phyloP scores from a whole-genome alignment of 1,140 invertebrate genomes.

The Copidosoma floridanum region DNA sequence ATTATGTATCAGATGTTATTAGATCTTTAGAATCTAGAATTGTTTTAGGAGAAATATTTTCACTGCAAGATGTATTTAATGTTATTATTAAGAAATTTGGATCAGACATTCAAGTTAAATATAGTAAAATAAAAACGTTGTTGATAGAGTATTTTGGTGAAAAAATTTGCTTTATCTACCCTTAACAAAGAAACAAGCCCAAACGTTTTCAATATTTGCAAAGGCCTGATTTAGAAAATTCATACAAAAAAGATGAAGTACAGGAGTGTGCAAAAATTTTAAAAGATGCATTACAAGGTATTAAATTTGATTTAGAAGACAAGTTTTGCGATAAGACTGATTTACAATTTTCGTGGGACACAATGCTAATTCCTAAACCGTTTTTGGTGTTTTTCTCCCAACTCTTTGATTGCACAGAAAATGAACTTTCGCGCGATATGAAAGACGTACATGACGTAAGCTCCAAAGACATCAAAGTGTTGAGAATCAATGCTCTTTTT shows the following conservation, averaged over 20 bases:
- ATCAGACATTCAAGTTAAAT: background rate
- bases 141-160: background rate
- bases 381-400: background rate
- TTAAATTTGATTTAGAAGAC: slow-evolving; percentile 1
- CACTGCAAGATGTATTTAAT: background rate
- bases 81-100: background rate
- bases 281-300: background rate
- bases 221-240: background rate
- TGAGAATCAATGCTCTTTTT: background rate
- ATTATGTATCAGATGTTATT: too few species aligned
- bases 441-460: background rate
- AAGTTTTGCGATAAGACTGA: slow-evolving; percentile 9
- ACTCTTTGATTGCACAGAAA: background rate
- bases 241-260: background rate
- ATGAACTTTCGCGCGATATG: background rate
- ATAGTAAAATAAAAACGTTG: background rate
- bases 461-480: background rate
- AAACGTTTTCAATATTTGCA: background rate
- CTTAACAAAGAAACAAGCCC: background rate
- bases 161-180: background rate
- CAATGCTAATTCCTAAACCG: background rate
- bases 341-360: background rate
- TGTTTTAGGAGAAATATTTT: background rate
- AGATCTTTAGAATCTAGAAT: background rate
- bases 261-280: background rate